Evolutionary conservation across 2,888 invertebrate species (phyloP), one percentile per base, ranked within the genome.

Genomic region (Heliothis peltigera): DNA sequence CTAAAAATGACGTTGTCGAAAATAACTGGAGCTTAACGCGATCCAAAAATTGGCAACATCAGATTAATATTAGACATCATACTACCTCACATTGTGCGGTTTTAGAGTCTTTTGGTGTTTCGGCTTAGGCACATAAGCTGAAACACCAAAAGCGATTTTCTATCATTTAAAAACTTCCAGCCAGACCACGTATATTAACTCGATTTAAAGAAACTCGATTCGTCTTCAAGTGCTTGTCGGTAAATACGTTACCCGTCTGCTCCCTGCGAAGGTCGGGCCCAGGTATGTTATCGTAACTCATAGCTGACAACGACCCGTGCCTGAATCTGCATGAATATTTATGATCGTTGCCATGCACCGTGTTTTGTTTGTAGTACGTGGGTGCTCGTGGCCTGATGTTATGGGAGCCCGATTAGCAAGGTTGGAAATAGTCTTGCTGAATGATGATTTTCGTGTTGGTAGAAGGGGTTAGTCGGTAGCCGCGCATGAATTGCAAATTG

Each of bases 231-330:
- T 55, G 54, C 21, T 52, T 59, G 61, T 67, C 64, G 65, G 63
- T 49, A 39, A 12, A 60, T 73, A 60, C 75, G 61, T 65, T 44
- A 49, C 42, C 46, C 35, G 54, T 70, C 75, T 57, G 59, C 19
- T 60, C 60, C 70, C 69, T 57, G 64, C 68, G 77, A 84, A 85
- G 86, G 86, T 84, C 83, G 77, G 74, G 74, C 67, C 70, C 86
- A 86, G 86, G 84, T 85, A 86, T 82, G 79, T 76, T 81, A 83
- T 82, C 85, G 70, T 75, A 53, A 64, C 68, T 76, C 74, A 70
- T 75, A 62, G 66, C 71, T 59, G 67, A 51, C 68, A 60, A 61
- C 72, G 56, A 68, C 62, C 64, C 75, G 55, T 70, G 58, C 69
- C 55, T 70, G 75, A 79, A 80, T 82, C 68, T 63, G 57, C 75